phyloP scores from a whole-genome alignment of 92 coral and sea anemone genomes.

The Actinostola sp. region DNA sequence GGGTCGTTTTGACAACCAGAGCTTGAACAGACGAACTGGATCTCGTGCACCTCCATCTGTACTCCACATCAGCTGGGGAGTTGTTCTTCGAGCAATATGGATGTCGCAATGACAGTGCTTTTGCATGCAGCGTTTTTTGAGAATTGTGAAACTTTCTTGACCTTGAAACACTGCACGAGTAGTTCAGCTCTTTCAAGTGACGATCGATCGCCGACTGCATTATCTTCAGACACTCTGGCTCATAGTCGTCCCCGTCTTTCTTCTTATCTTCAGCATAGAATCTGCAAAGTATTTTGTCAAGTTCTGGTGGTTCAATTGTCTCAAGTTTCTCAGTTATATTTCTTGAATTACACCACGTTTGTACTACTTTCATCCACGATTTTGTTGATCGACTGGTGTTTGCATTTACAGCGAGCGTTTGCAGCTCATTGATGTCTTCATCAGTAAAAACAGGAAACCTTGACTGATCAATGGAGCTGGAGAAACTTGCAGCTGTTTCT shows the following conservation, averaged over 20 bases:
- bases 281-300: neutral
- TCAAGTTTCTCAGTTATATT: neutral
- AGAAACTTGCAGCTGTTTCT: too few species aligned
- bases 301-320: neutral
- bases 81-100: constrained; percentile 9
- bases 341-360: constrained; percentile 30
- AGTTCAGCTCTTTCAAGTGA: constrained; percentile 19
- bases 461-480: constrained; percentile 4
- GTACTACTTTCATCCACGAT: constrained; percentile 42
- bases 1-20: constrained; percentile 32
- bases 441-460: constrained; percentile 34
- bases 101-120: constrained; percentile 32
- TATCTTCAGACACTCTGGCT: constrained; percentile 51
- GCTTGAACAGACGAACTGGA: constrained; percentile 46
- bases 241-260: constrained; percentile 51
- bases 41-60: constrained; percentile 57
- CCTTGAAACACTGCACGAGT: constrained; percentile 27
- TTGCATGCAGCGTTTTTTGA: constrained; percentile 18
- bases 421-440: constrained; percentile 35
- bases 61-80: constrained; percentile 52
- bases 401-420: constrained; percentile 17
- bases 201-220: constrained; percentile 50
- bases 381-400: constrained; percentile 25
- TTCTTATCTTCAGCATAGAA: constrained; percentile 48
- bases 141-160: constrained; percentile 37